Evolutionary conservation across 2,888 invertebrate genomes (phyloP).

Genomic region (Philereme transversata): DNA sequence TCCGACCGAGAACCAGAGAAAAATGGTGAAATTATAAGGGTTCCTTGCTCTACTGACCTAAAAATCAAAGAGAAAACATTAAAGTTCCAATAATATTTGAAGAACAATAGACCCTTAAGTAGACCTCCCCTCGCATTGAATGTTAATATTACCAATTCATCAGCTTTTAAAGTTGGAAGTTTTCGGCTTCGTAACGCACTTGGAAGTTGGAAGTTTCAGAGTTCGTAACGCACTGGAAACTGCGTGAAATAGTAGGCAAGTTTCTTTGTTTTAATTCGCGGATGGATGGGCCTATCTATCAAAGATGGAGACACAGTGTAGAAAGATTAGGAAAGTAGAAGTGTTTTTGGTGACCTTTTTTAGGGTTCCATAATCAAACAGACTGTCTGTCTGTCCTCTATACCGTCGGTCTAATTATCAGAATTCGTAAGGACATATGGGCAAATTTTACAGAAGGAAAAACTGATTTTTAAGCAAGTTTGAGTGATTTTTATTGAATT

Average conservation of each 20-base stretch:
- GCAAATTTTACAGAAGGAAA: too few species aligned
- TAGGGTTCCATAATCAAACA: too few species aligned
- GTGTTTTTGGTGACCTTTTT: too few species aligned
- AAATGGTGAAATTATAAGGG: too few species aligned
- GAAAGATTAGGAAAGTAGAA: neutral
- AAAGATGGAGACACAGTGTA: conserved; percentile 42
- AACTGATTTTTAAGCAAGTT: too few species aligned
- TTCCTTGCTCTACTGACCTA: neutral
- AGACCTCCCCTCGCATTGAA: conserved; percentile 21
- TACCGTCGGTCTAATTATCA: too few species aligned
- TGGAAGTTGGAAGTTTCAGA: conserved; percentile 18
- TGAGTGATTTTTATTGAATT: too few species aligned
- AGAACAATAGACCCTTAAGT: neutral
- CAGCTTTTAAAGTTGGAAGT: conserved; percentile 27
- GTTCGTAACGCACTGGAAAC: conserved; percentile 20
- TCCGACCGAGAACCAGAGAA: too few species aligned
- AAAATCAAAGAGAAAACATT: conserved; percentile 3
- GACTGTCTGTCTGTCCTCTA: too few species aligned
- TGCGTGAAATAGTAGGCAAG: conserved; percentile 30
- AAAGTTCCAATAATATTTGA: conserved; percentile 1
- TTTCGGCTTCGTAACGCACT: conserved; percentile 10
- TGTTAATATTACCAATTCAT: conserved; percentile 29
- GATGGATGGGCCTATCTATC: conserved; percentile 59
- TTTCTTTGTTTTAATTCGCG: conserved; percentile 58
- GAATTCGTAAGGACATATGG: too few species aligned